These are phyloP conservation scores for Ctenosaura bakeri DNA, from an alignment of 2,797 vertebrate species.

Conservation along the genomic window DNA sequence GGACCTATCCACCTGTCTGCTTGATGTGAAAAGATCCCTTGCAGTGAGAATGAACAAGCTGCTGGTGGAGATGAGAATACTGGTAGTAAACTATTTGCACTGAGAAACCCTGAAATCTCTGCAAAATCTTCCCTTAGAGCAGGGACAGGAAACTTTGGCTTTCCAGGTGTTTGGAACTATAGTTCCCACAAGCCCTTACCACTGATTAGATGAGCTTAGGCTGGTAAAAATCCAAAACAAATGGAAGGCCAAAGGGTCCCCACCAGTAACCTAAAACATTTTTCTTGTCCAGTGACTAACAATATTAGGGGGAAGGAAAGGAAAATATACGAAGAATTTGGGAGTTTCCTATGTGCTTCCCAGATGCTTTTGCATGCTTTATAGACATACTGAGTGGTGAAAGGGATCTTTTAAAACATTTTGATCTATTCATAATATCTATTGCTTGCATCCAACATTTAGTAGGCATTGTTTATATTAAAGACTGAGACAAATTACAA, in stretches of 20 bases:
- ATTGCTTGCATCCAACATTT: neutral
- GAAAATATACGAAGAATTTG: neutral
- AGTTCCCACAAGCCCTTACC: too few species aligned
- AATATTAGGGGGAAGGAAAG: neutral
- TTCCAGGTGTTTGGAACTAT: too few species aligned
- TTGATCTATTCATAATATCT: neutral
- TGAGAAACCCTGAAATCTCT: neutral
- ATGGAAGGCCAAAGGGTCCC: too few species aligned
- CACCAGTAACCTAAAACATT: too few species aligned
- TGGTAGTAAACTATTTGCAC: neutral
- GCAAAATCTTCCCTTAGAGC: neutral
- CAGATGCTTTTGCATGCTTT: neutral
- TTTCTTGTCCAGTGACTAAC: neutral
- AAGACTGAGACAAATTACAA: neutral
- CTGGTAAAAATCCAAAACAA: too few species aligned
- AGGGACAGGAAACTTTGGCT: too few species aligned
- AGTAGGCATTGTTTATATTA: too few species aligned
- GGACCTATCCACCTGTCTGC: neutral
- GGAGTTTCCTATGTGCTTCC: neutral
- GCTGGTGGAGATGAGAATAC: neutral
- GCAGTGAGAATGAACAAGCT: neutral
- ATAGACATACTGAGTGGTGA: neutral
- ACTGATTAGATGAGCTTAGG: too few species aligned
- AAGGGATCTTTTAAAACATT: too few species aligned
- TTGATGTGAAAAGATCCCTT: neutral